Evolutionary conservation across 1,140 invertebrate species (phyloP).

Genomic region (Episyrphus balteatus): DNA sequence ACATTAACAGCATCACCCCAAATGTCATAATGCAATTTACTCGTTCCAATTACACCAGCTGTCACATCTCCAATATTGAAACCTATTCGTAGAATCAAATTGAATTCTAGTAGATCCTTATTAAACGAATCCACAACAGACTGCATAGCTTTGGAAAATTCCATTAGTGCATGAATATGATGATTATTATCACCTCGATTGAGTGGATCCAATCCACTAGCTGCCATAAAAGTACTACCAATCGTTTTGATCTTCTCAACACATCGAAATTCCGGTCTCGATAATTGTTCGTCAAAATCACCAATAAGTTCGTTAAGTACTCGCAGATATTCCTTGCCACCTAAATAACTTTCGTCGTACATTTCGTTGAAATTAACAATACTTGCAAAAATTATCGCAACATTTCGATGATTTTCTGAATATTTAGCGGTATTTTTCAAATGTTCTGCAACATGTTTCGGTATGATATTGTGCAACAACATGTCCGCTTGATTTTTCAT

Average conservation of each 20-base stretch:
- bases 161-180: constrained; percentile 76
- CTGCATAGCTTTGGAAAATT: constrained; percentile 81
- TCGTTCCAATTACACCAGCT: constrained; percentile 91
- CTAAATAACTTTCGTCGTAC: constrained; percentile 90
- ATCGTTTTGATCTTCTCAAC: constrained; percentile 99
- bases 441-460: constrained; percentile 84
- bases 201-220: constrained; percentile 79
- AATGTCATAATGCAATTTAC: constrained; percentile 93
- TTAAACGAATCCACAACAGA: constrained; percentile 81
- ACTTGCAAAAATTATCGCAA: constrained; percentile 88
- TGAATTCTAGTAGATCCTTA: constrained; percentile 75
- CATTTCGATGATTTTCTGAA: constrained; percentile 87
- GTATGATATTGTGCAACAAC: constrained; percentile 93
- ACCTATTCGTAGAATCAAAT: constrained; percentile 79
- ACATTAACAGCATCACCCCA: constrained; percentile 99
- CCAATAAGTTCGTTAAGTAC: constrained; percentile 91
- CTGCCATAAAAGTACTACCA: constrained; percentile 95
- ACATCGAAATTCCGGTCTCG: constrained; percentile 67
- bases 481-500: constrained; percentile 94
- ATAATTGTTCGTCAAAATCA: constrained; percentile 88
- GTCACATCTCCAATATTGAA: constrained; percentile 83
- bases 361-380: constrained; percentile 94
- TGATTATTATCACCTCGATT: constrained; percentile 54
- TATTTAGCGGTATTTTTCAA: constrained; percentile 89
- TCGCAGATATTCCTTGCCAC: constrained; percentile 83